Conservation (phyloP, 1,140 invertebrate genomes). For the Papilio polyxenes region DNA sequence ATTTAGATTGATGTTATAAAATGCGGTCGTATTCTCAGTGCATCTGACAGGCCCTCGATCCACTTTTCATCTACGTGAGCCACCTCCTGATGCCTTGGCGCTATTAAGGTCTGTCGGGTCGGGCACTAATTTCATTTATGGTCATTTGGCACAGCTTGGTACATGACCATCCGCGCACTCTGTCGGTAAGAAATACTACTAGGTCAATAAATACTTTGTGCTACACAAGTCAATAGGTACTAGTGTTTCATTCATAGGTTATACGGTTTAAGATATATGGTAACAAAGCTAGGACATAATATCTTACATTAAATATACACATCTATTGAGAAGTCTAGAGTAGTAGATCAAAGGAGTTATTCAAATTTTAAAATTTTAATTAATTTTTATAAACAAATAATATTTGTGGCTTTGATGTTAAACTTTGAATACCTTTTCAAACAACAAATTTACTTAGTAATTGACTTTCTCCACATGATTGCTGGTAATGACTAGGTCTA, state of each 20-base stretch:
- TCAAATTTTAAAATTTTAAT: too few species aligned
- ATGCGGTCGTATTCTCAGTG: constrained; percentile 14
- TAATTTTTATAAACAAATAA: background rate
- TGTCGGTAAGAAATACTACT: constrained; percentile 9
- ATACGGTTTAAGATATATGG: background rate
- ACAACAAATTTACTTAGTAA: constrained; percentile 9
- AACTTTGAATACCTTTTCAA: background rate
- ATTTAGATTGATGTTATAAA: background rate
- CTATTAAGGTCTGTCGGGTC: constrained; percentile 31
- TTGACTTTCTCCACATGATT: constrained; percentile 13
- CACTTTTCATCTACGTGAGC: constrained; percentile 30
- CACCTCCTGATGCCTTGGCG: constrained; percentile 34
- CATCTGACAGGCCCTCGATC: constrained; percentile 22
- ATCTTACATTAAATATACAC: too few species aligned
- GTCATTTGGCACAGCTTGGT: constrained; percentile 32
- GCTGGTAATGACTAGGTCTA: constrained; percentile 14
- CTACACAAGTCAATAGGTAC: background rate
- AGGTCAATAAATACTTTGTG: constrained; percentile 17
- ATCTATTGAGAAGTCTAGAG: too few species aligned
- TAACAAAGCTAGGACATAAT: background rate
- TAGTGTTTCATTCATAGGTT: background rate
- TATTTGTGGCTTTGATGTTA: too few species aligned
- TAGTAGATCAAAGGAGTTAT: too few species aligned
- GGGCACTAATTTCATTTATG: constrained; percentile 33
- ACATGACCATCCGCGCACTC: constrained; percentile 1